Evolutionary conservation across 2,888 invertebrate species (phyloP).

Genomic region (Resseliella maxima): DNA sequence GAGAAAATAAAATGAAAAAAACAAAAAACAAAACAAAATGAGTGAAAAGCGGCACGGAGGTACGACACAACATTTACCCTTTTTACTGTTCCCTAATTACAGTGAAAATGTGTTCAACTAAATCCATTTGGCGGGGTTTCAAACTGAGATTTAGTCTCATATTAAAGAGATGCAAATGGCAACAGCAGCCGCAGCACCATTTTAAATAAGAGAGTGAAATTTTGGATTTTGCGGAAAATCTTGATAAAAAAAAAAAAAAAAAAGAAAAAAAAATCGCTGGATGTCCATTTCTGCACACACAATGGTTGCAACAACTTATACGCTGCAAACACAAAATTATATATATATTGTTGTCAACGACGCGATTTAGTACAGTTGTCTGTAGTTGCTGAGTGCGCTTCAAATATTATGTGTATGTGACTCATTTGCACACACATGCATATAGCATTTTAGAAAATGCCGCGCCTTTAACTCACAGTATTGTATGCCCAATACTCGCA

Average conservation of each 20-base stretch:
- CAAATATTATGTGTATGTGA: background rate
- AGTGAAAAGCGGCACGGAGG: background rate
- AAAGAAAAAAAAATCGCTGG: too few species aligned
- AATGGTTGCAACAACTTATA: background rate
- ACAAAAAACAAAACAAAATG: background rate
- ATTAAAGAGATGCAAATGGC: background rate
- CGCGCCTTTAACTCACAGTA: slow-evolving; percentile 42
- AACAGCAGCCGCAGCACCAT: too few species aligned
- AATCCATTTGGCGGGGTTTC: background rate
- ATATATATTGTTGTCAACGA: slow-evolving; percentile 9
- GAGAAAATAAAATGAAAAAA: background rate
- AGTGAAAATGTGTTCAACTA: background rate
- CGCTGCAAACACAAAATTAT: background rate
- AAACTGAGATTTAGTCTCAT: background rate
- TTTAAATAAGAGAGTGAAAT: too few species aligned
- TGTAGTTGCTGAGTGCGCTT: background rate
- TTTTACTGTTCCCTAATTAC: background rate
- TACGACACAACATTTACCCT: background rate
- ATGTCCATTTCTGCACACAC: background rate
- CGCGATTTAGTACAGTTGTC: slow-evolving; percentile 23
- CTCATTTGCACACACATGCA: slow-evolving; percentile 29
- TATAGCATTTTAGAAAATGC: slow-evolving; percentile 8
- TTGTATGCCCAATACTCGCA: background rate
- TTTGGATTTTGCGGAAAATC: background rate
- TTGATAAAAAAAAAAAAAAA: background rate